Conservation (phyloP, 2,797 vertebrate genomes). For the Cheirogaleus major region DNA sequence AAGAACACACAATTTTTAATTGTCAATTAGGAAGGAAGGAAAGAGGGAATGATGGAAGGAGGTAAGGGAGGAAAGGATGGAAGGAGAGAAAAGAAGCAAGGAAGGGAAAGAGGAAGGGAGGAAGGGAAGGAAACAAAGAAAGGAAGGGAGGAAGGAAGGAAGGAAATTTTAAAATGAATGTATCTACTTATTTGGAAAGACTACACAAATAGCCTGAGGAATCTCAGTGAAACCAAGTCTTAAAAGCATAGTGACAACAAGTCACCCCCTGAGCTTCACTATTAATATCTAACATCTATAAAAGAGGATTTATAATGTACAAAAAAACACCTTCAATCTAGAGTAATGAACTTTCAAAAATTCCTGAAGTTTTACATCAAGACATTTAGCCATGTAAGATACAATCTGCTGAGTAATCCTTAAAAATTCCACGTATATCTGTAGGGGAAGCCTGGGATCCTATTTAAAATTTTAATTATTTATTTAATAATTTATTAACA, state of each 20-base stretch:
- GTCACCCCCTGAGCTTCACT: not conserved
- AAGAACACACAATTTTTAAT: not conserved
- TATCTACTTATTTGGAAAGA: not conserved
- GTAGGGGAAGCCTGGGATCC: not conserved
- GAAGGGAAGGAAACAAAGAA: not conserved
- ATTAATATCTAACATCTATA: not conserved
- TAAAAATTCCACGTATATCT: not conserved
- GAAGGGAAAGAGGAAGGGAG: not conserved
- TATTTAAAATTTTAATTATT: not conserved
- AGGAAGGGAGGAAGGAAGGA: not conserved
- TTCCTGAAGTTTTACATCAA: not conserved
- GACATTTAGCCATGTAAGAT: not conserved
- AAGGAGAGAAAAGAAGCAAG: not conserved
- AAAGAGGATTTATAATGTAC: not conserved
- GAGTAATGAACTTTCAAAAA: not conserved
- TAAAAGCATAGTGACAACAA: not conserved
- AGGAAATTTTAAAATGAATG: not conserved
- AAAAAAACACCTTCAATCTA: not conserved
- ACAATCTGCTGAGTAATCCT: not conserved
- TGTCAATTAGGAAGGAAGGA: not conserved
- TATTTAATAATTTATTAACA: not conserved
- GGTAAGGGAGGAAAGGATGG: not conserved
- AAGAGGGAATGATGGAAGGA: not conserved
- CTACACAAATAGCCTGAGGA: not conserved
- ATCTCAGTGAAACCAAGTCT: not conserved